Evolutionary conservation across 2,113 vertebrate species (phyloP).

Genomic region (Trematomus loennbergii): DNA sequence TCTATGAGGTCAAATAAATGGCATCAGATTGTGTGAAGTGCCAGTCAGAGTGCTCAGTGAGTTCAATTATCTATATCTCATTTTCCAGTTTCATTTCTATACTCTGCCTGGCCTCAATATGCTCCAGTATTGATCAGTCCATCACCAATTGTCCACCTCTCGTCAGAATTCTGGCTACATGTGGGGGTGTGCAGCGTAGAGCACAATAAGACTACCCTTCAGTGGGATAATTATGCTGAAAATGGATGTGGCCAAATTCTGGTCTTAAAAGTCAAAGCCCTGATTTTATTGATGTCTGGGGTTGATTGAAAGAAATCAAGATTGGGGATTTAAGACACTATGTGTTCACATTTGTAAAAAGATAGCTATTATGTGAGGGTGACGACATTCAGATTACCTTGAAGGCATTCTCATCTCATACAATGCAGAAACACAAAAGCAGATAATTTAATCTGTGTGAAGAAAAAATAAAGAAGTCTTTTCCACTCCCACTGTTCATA

Average conservation of each 20-base stretch:
- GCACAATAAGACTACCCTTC: conserved; percentile 21
- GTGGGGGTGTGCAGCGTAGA: conserved; percentile 25
- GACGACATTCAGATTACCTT: conserved; percentile 10
- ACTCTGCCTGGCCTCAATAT: conserved; percentile 54
- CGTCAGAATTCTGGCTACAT: conserved; percentile 17
- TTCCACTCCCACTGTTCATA: conserved; percentile 30
- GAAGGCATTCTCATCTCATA: background rate
- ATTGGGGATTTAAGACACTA: background rate
- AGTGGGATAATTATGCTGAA: conserved; percentile 31
- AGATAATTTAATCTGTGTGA: conserved; percentile 44
- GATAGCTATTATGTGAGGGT: background rate
- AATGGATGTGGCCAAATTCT: conserved; percentile 12
- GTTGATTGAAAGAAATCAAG: conserved; percentile 1
- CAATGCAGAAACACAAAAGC: conserved; percentile 26
- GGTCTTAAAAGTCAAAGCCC: background rate
- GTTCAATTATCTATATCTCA: conserved; percentile 48
- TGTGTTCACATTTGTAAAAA: background rate
- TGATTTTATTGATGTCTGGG: conserved; percentile 32
- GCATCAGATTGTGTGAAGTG: conserved; percentile 21
- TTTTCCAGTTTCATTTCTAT: conserved; percentile 56
- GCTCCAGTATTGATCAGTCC: conserved; percentile 69
- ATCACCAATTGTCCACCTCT: conserved; percentile 53
- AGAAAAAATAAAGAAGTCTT: conserved; percentile 29
- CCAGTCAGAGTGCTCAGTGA: conserved; percentile 5
- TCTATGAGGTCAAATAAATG: conserved; percentile 24